phyloP scores from a whole-genome alignment of 2,797 vertebrate species.

The Centroberyx gerrardi region DNA sequence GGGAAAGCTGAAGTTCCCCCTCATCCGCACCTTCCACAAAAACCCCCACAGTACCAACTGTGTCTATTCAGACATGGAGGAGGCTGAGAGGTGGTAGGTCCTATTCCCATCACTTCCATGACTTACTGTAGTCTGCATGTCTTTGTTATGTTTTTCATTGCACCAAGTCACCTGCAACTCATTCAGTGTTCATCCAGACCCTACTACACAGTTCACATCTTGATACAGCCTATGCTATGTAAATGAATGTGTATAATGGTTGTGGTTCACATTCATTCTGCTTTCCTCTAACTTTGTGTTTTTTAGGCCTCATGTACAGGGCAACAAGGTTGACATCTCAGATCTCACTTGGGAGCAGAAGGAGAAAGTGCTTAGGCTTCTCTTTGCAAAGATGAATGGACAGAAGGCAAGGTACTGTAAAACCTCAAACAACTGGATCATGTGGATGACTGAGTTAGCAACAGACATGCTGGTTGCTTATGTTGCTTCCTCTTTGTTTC shows the following conservation, averaged over 20 bases:
- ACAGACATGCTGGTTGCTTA: conserved; percentile 9
- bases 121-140: conserved; percentile 2
- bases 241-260: not conserved
- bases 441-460: conserved; percentile 39
- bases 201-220: conserved; percentile 15
- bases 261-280: not conserved
- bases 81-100: conserved; percentile 87
- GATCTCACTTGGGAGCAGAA: conserved; percentile 95
- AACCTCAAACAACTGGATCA: not conserved
- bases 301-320: conserved; percentile 84
- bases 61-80: conserved; percentile 86
- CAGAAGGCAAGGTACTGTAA: conserved; percentile 80
- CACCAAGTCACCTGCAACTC: conserved; percentile 2
- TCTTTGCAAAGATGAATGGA: conserved; percentile 94
- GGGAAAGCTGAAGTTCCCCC: conserved; percentile 86
- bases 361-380: conserved; percentile 88
- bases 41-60: conserved; percentile 89
- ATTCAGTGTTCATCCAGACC: conserved; percentile 16
- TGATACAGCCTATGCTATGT: not conserved
- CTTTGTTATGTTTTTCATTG: conserved; percentile 46
- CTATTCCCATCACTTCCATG: conserved; percentile 28
- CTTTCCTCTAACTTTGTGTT: conserved; percentile 23
- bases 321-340: conserved; percentile 85
- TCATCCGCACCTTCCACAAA: conserved; percentile 88
- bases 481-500: conserved; percentile 6